Conservation (phyloP, 2,113 vertebrate species). For the Neopipo cinnamomea region DNA sequence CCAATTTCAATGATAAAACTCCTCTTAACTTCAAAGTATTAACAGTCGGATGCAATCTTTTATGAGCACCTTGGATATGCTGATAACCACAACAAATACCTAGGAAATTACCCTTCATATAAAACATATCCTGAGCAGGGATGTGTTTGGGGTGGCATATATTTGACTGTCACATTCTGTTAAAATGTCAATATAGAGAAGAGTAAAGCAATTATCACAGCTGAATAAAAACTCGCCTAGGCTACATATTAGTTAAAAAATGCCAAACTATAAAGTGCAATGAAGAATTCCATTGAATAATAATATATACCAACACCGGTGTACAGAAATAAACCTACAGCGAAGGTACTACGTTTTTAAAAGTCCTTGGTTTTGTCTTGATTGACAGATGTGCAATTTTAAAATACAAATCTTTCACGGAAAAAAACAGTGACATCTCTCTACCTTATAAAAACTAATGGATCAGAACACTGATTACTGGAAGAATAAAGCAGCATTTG, state of each 20-base stretch:
- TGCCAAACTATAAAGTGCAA: background rate
- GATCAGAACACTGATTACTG: constrained; percentile 45
- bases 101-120: background rate
- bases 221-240: background rate
- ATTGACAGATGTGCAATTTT: constrained; percentile 34
- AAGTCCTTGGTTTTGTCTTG: background rate
- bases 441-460: constrained; percentile 47
- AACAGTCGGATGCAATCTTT: background rate
- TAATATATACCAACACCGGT: background rate
- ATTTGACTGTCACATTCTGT: background rate
- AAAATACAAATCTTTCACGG: constrained; percentile 21
- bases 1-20: background rate
- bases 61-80: background rate
- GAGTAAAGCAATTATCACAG: background rate
- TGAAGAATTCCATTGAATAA: background rate
- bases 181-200: background rate
- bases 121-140: background rate
- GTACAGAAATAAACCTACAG: background rate
- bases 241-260: background rate
- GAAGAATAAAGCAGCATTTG: constrained; percentile 65
- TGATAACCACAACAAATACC: background rate
- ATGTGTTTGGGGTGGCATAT: background rate
- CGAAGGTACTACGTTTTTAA: background rate
- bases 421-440: background rate
- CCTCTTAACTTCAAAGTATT: background rate